A percentile compares a stretch with the other conserved stretches of the same genome.
Conservation (phyloP, 2,888 invertebrate species). For the Entomobrya multifasciata region DNA sequence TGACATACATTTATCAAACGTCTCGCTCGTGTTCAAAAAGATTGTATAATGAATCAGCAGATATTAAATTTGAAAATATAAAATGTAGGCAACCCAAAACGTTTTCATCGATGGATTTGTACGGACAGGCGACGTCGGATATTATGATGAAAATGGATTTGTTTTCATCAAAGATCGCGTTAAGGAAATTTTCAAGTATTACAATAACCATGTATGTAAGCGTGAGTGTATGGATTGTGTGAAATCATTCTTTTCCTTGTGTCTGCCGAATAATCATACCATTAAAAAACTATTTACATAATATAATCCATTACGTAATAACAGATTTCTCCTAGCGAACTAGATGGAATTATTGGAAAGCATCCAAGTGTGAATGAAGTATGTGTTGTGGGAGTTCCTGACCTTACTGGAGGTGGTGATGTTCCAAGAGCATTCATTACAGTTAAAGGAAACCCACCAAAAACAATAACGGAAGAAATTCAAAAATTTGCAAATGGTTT, state of each 20-base stretch:
- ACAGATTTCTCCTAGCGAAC: slow-evolving; percentile 77
- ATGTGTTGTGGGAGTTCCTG: slow-evolving; percentile 75
- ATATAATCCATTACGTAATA: background rate
- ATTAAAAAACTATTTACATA: too few relatives aligned
- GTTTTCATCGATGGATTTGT: slow-evolving; percentile 70
- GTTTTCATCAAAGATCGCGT: slow-evolving; percentile 70
- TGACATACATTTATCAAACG: too few relatives aligned
- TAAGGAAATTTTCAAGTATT: slow-evolving; percentile 76
- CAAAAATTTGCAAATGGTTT: slow-evolving; percentile 73
- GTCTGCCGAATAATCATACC: background rate
- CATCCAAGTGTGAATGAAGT: slow-evolving; percentile 77
- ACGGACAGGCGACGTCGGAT: slow-evolving; percentile 74
- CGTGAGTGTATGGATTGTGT: too few relatives aligned
- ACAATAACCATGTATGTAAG: slow-evolving; percentile 74
- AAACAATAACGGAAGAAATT: slow-evolving; percentile 67
- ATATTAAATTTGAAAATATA: background rate
- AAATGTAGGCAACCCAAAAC: slow-evolving; percentile 54
- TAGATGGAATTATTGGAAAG: slow-evolving; percentile 74
- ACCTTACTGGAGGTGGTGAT: slow-evolving; percentile 74
- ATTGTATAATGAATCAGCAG: background rate
- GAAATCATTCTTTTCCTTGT: slow-evolving; percentile 19
- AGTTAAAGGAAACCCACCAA: too few relatives aligned
- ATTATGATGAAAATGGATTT: slow-evolving; percentile 69
- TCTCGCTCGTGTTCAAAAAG: too few relatives aligned
- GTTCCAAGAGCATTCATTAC: slow-evolving; percentile 75